Evolutionary conservation across 2,888 invertebrate species (phyloP).

Genomic region (Loripinus fragilis): DNA sequence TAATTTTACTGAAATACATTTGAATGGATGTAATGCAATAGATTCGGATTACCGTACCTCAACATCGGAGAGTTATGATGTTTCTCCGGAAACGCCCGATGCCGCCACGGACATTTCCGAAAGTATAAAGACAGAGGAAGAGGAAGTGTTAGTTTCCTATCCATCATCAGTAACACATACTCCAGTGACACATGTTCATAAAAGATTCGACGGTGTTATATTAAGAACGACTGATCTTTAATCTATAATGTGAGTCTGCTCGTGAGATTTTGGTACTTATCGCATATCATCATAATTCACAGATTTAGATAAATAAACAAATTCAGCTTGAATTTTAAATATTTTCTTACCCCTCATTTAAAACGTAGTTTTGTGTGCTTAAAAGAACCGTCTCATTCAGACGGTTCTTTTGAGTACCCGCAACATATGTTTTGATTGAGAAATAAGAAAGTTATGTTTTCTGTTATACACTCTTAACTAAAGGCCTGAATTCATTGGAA

Average conservation of each 20-base stretch:
- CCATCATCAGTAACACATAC: neutral
- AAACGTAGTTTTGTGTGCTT: neutral
- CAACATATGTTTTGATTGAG: too few relatives aligned
- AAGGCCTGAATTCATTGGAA: too few relatives aligned
- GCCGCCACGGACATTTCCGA: conserved; percentile 54
- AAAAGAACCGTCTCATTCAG: neutral
- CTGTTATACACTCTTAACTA: too few relatives aligned
- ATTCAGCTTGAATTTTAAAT: neutral
- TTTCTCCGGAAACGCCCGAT: conserved; percentile 58
- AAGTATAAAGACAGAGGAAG: conserved; percentile 50
- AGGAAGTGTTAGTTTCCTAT: conserved; percentile 30
- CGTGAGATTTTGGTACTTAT: too few relatives aligned
- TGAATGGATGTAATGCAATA: conserved; percentile 23
- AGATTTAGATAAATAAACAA: neutral
- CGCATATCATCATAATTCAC: too few relatives aligned
- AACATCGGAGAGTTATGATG: conserved; percentile 28
- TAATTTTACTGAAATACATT: conserved; percentile 21
- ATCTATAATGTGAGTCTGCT: neutral
- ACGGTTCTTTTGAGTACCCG: too few relatives aligned
- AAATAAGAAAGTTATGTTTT: too few relatives aligned
- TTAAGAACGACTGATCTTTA: conserved; percentile 42
- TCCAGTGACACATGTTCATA: conserved; percentile 26
- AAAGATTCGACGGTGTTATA: conserved; percentile 28
- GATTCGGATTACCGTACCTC: conserved; percentile 17
- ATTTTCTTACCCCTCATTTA: neutral